Percentiles rank a stretch among this genome's conserved stretches.
phyloP scores from a whole-genome alignment of 2,113 vertebrate species.

The Antechinus stuartii region DNA sequence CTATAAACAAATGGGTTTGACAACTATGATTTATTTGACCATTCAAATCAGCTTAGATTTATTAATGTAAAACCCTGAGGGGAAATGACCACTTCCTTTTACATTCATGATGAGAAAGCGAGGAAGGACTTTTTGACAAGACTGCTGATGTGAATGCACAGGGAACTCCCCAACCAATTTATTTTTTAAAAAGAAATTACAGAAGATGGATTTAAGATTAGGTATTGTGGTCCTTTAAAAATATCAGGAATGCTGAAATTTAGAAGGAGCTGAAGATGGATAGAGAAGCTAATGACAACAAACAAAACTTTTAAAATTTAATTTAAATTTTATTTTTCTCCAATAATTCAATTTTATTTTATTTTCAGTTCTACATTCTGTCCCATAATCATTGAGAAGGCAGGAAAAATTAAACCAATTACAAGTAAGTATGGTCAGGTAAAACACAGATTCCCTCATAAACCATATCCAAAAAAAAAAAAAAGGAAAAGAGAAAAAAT shows the following conservation, averaged over 20 bases:
- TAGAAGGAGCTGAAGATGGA: background rate
- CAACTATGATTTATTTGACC: background rate
- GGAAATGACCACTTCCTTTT: background rate
- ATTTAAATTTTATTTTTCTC: background rate
- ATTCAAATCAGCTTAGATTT: background rate
- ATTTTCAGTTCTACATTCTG: background rate
- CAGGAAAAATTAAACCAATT: background rate
- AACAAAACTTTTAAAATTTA: background rate
- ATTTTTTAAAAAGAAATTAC: background rate
- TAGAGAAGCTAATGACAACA: too few relatives aligned
- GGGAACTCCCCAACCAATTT: background rate
- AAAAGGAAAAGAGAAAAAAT: background rate
- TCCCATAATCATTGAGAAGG: background rate
- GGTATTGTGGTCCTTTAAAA: background rate
- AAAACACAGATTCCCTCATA: background rate
- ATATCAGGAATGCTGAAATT: background rate
- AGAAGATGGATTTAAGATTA: background rate
- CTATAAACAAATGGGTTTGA: background rate
- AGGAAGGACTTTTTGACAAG: background rate
- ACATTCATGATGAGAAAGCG: background rate
- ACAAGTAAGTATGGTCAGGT: background rate
- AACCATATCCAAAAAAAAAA: background rate
- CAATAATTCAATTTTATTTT: background rate
- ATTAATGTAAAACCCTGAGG: background rate
- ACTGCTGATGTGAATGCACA: background rate